These are phyloP conservation scores for Merodon equestris DNA, from an alignment of 2,888 invertebrate species.

Conservation along the genomic window DNA sequence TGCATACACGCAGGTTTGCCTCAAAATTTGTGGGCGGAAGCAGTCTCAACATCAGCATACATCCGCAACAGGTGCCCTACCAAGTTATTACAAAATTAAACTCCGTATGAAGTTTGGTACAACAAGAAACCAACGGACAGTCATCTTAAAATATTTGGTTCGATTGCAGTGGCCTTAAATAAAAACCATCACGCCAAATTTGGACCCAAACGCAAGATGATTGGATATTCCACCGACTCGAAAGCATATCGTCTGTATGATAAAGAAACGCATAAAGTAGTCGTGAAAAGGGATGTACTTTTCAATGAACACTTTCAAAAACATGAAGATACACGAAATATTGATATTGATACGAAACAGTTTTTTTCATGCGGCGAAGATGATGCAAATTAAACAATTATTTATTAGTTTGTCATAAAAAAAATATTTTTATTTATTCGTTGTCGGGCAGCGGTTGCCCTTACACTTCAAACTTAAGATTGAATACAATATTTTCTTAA, in stretches of 20 bases:
- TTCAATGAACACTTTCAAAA: slow-evolving; percentile 32
- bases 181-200: slow-evolving; percentile 57
- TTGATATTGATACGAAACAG: background rate
- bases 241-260: slow-evolving; percentile 54
- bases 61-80: slow-evolving; percentile 61
- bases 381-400: too few species aligned
- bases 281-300: slow-evolving; percentile 36
- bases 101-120: slow-evolving; percentile 70
- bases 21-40: slow-evolving; percentile 69
- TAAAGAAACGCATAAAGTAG: slow-evolving; percentile 23
- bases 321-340: slow-evolving; percentile 1
- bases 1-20: slow-evolving; percentile 67
- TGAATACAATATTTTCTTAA: too few species aligned
- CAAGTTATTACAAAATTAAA: slow-evolving; percentile 52
- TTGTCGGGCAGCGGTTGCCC: too few species aligned
- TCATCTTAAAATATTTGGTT: slow-evolving; percentile 63
- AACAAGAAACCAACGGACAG: slow-evolving; percentile 57
- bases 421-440: too few species aligned
- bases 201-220: slow-evolving; percentile 59
- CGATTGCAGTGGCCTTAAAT: slow-evolving; percentile 51
- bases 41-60: slow-evolving; percentile 62
- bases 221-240: slow-evolving; percentile 59
- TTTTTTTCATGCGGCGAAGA: slow-evolving; percentile 3
- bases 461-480: too few species aligned
- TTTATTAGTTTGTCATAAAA: too few species aligned